phyloP scores from a whole-genome alignment of 2,113 vertebrate species.

The Corythornis vintsioides region DNA sequence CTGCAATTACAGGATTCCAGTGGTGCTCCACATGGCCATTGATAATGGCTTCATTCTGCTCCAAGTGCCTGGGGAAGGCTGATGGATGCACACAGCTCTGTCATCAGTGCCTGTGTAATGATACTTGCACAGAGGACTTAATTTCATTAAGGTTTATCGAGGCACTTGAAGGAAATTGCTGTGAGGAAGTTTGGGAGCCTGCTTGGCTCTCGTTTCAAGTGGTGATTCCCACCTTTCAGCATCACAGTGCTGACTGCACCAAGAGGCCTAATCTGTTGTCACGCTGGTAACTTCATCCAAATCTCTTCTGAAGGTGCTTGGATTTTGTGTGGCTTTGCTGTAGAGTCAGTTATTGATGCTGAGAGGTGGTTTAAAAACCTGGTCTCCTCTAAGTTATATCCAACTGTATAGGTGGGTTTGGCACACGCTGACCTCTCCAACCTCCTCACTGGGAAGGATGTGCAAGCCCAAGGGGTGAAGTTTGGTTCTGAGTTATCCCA shows the following conservation, averaged over 20 bases:
- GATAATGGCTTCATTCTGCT: constrained; percentile 36
- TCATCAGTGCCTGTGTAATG: background rate
- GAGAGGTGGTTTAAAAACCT: background rate
- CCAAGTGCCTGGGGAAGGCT: background rate
- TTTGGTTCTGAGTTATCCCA: background rate
- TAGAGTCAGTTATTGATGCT: background rate
- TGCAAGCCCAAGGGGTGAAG: background rate
- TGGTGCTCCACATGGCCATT: background rate
- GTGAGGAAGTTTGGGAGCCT: background rate
- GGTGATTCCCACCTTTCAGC: background rate
- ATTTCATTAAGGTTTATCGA: constrained; percentile 19
- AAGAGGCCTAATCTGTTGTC: background rate
- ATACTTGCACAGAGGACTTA: background rate
- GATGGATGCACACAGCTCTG: background rate
- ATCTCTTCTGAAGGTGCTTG: no score
- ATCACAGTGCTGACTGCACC: background rate
- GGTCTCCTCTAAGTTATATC: background rate
- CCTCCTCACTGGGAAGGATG: background rate
- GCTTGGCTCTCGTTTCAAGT: background rate
- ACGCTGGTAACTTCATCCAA: no score
- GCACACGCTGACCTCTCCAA: background rate
- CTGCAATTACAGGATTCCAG: background rate
- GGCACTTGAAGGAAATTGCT: background rate
- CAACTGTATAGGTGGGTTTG: background rate
- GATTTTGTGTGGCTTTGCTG: background rate